phyloP scores from a whole-genome alignment of 1,140 invertebrate species.

The Penaeus japonicus region DNA sequence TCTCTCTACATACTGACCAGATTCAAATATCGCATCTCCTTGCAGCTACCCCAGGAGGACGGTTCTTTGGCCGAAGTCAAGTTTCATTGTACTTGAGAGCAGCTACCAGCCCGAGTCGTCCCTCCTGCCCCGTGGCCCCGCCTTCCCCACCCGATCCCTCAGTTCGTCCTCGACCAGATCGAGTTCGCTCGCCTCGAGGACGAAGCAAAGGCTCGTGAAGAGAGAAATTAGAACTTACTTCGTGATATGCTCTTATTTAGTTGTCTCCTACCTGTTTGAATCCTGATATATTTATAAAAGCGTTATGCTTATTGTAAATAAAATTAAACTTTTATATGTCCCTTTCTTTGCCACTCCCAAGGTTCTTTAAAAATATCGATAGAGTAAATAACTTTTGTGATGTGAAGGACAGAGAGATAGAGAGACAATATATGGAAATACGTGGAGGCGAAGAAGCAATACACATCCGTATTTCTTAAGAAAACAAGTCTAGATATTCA shows the following conservation, averaged over 20 bases:
- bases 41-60: not conserved
- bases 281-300: not conserved
- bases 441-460: too few relatives aligned
- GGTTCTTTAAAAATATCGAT: too few relatives aligned
- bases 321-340: too few relatives aligned
- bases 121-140: not conserved
- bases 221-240: too few relatives aligned
- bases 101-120: not conserved
- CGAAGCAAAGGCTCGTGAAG: not conserved
- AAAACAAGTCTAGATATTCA: too few relatives aligned
- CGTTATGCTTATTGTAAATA: too few relatives aligned
- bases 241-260: not conserved
- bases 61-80: not conserved
- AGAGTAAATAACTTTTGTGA: too few relatives aligned
- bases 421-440: too few relatives aligned
- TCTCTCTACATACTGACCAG: too few relatives aligned
- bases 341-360: too few relatives aligned
- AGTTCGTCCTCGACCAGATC: slow-evolving; percentile 15
- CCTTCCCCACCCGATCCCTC: not conserved
- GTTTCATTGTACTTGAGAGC: not conserved
- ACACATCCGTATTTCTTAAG: too few relatives aligned
- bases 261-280: not conserved
- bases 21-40: not conserved
- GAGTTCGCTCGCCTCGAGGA: not conserved
- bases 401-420: too few relatives aligned